Evolutionary conservation across 1,140 invertebrate genomes (phyloP).

Genomic region (Heliconius himera): DNA sequence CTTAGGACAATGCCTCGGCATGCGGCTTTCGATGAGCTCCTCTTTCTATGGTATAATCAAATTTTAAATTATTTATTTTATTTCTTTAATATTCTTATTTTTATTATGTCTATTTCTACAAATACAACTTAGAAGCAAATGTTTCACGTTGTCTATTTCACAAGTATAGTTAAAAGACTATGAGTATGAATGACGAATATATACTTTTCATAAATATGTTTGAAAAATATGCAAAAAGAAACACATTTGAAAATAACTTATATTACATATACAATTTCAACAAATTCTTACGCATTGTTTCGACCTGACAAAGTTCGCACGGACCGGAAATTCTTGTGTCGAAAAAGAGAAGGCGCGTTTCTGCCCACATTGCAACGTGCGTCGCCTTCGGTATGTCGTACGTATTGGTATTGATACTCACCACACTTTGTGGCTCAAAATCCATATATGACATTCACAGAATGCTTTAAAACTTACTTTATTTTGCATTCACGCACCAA

Average conservation of each 20-base stretch:
- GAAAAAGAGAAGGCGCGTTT: conserved; percentile 8
- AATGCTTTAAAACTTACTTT: background rate
- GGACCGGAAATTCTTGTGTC: conserved; percentile 6
- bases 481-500: background rate
- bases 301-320: background rate
- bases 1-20: too few relatives aligned
- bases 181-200: too few relatives aligned
- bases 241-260: background rate
- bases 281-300: background rate
- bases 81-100: too few relatives aligned
- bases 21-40: too few relatives aligned
- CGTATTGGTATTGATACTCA: background rate
- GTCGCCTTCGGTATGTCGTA: background rate
- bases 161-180: too few relatives aligned
- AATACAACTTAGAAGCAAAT: too few relatives aligned
- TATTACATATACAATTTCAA: background rate
- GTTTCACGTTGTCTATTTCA: too few relatives aligned
- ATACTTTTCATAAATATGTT: too few relatives aligned
- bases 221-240: background rate
- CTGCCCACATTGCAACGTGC: background rate
- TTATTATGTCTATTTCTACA: too few relatives aligned
- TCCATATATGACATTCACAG: background rate
- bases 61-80: too few relatives aligned
- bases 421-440: background rate
- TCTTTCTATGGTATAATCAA: too few relatives aligned